Conservation (phyloP, 2,113 vertebrate species). For the Tonatia bakeri region DNA sequence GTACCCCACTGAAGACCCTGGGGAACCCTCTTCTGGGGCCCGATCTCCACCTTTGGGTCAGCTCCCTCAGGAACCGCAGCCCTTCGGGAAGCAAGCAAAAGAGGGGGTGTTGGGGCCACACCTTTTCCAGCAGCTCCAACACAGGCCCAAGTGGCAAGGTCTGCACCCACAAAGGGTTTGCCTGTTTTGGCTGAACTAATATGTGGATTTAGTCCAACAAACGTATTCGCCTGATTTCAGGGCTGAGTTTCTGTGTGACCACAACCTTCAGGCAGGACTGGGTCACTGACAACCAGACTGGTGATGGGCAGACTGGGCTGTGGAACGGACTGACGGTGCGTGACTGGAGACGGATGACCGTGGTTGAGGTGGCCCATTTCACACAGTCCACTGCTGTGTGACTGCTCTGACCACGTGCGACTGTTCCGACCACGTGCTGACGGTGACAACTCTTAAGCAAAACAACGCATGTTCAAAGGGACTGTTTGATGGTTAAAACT, state of each 20-base stretch:
- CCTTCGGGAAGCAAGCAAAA: neutral
- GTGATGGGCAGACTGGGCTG: accelerated
- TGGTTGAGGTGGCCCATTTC: accelerated
- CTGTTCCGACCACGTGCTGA: neutral
- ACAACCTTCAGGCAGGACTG: neutral
- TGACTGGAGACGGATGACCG: no score
- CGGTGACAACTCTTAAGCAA: neutral
- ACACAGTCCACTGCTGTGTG: accelerated
- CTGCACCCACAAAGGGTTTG: neutral
- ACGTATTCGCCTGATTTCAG: neutral
- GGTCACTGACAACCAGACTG: accelerated
- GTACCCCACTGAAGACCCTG: neutral
- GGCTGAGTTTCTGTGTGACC: neutral
- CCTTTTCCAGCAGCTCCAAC: neutral
- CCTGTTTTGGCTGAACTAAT: neutral
- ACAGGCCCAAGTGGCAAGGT: accelerated
- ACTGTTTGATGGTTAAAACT: neutral
- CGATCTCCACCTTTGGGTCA: neutral
- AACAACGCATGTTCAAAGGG: neutral
- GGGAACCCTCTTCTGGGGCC: neutral
- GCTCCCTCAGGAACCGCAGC: neutral
- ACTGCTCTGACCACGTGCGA: neutral
- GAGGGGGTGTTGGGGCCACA: neutral
- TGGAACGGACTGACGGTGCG: accelerated
- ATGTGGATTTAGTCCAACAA: neutral